These are phyloP conservation scores for Goniozus legneri DNA, from an alignment of 1,140 invertebrate genomes.

Conservation along the genomic window DNA sequence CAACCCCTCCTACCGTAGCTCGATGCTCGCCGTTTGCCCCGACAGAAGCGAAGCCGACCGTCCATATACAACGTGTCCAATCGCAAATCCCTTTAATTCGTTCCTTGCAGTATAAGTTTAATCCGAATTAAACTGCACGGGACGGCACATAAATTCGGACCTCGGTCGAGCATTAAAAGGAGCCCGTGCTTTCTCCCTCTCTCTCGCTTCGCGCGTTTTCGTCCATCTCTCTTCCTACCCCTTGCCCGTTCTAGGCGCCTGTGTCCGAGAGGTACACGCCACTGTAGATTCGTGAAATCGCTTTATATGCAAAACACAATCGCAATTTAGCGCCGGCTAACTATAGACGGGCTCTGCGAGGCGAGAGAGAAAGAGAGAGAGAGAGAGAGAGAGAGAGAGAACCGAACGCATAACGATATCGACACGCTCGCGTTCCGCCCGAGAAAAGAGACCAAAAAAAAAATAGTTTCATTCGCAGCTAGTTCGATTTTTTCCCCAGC, in stretches of 20 bases:
- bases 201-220: background rate
- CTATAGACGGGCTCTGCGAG: background rate
- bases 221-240: background rate
- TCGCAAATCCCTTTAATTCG: conserved; percentile 49
- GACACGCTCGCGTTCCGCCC: too few relatives aligned
- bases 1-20: conserved; percentile 7
- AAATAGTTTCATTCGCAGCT: too few relatives aligned
- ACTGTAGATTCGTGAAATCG: background rate
- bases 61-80: conserved; percentile 45
- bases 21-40: conserved; percentile 15
- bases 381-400: too few relatives aligned
- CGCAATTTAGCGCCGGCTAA: background rate
- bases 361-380: too few relatives aligned
- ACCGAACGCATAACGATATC: too few relatives aligned
- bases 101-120: conserved; percentile 47
- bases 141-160: conserved; percentile 42
- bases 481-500: too few relatives aligned
- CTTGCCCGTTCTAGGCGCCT: background rate
- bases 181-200: conserved; percentile 10
- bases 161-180: conserved; percentile 37
- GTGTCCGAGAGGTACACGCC: background rate
- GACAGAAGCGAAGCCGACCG: conserved; percentile 33
- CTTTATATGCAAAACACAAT: background rate
- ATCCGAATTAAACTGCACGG: conserved; percentile 45
- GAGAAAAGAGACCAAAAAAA: too few relatives aligned